Conservation (phyloP, 2,797 vertebrate genomes). For the Acanthurus tractus region DNA sequence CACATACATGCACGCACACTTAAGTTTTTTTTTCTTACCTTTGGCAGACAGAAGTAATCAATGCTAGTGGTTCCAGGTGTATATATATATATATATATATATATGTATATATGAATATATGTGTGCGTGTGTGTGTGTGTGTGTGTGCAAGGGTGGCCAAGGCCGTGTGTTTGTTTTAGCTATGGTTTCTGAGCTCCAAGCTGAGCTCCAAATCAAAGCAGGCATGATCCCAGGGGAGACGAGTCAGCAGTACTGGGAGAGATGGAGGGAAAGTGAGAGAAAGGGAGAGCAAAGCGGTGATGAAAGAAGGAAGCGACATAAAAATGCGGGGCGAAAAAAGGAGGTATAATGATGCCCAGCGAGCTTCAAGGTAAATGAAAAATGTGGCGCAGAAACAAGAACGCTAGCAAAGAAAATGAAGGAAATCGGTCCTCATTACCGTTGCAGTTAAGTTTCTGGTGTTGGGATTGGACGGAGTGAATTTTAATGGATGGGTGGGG, state of each 20-base stretch:
- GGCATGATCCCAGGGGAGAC: constrained; percentile 75
- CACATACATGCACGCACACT: constrained; percentile 15
- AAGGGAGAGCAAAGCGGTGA: constrained; percentile 11
- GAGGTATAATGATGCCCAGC: neutral
- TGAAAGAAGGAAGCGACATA: constrained; percentile 18
- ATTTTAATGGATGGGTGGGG: constrained; percentile 72
- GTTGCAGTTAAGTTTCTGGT: constrained; percentile 44
- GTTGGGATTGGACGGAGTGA: constrained; percentile 68
- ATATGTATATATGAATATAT: constrained; percentile 4
- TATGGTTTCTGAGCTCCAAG: constrained; percentile 80
- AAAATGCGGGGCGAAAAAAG: constrained; percentile 3
- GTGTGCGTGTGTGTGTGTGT: constrained; percentile 16
- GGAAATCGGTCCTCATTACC: constrained; percentile 49
- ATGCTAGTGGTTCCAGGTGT: constrained; percentile 66
- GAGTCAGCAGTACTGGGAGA: constrained; percentile 79
- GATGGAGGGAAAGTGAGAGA: constrained; percentile 54
- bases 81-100: neutral
- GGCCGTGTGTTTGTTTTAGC: constrained; percentile 84
- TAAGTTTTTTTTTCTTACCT: constrained; percentile 33
- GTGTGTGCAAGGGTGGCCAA: constrained; percentile 42
- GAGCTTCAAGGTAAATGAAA: neutral
- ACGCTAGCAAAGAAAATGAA: constrained; percentile 36
- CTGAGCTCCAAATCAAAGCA: constrained; percentile 80
- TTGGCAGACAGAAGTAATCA: constrained; percentile 58
- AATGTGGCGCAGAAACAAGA: constrained; percentile 6